A percentile compares a stretch with the other conserved stretches of the same genome.
These are phyloP conservation scores for Hemibagrus wyckioides DNA, from an alignment of 2,113 vertebrate genomes.

Conservation along the genomic window DNA sequence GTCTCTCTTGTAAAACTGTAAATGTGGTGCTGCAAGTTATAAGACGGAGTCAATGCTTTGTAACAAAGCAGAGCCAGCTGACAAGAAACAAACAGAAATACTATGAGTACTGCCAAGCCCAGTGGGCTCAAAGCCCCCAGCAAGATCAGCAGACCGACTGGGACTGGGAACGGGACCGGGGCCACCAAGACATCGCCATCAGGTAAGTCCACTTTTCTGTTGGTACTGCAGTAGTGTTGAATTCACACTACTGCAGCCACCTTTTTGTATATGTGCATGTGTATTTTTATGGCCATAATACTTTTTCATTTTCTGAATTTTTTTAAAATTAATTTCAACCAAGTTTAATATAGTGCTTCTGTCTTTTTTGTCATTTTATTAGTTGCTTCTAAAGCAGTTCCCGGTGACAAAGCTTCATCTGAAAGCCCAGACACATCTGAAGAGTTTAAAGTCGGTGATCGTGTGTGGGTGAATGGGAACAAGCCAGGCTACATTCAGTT, in stretches of 20 bases:
- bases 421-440: conserved; percentile 74
- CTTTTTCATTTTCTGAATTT: too few relatives aligned
- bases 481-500: conserved; percentile 94
- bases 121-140: conserved; percentile 93
- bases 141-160: conserved; percentile 83
- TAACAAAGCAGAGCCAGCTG: conserved; percentile 56
- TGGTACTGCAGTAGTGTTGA: neutral
- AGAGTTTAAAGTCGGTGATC: conserved; percentile 87
- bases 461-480: conserved; percentile 98
- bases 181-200: conserved; percentile 76
- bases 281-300: neutral
- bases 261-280: neutral
- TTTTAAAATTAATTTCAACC: neutral
- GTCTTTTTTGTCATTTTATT: neutral
- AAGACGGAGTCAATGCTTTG: conserved; percentile 67
- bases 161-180: conserved; percentile 54
- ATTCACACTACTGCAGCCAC: too few relatives aligned
- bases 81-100: conserved; percentile 64
- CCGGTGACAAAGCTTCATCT: conserved; percentile 53
- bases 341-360: neutral
- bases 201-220: conserved; percentile 65
- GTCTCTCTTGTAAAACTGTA: neutral
- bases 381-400: conserved; percentile 70
- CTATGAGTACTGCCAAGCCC: conserved; percentile 91
- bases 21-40: conserved; percentile 37